Percentiles rank a stretch among this genome's conserved stretches.
phyloP scores from a whole-genome alignment of 35 echinoderm and acorn worm genomes.

The Ophioderma brevispina region DNA sequence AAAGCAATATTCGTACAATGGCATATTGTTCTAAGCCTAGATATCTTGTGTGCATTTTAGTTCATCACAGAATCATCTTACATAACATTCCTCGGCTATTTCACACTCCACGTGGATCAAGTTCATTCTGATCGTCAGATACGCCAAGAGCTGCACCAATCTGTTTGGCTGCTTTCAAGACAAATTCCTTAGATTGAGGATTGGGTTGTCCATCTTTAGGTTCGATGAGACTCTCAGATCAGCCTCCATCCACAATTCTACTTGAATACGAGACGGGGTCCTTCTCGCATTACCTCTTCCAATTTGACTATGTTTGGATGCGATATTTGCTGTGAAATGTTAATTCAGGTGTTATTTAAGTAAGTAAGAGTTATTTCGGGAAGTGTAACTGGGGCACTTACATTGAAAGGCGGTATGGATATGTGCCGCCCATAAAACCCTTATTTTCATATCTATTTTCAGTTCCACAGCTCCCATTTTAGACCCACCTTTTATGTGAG shows the following conservation, averaged over 20 bases:
- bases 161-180: conserved; percentile 13
- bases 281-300: conserved; percentile 30
- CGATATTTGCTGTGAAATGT: conserved; percentile 8
- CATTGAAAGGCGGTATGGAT: too few relatives aligned
- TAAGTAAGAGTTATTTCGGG: too few relatives aligned
- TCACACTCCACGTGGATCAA: conserved; percentile 34
- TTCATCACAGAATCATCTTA: too few relatives aligned
- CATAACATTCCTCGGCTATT: conserved; percentile 21
- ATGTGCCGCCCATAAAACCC: too few relatives aligned
- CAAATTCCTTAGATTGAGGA: conserved; percentile 37
- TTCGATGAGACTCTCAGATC: conserved; percentile 8
- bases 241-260: conserved; percentile 28
- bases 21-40: too few relatives aligned
- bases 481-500: too few relatives aligned
- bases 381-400: too few relatives aligned
- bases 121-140: conserved; percentile 12
- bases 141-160: conserved; percentile 25
- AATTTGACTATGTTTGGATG: conserved; percentile 50
- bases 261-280: conserved; percentile 8
- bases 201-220: conserved; percentile 13
- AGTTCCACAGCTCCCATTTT: too few relatives aligned
- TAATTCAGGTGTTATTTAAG: too few relatives aligned
- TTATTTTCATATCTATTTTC: too few relatives aligned
- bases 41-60: too few relatives aligned
- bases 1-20: too few relatives aligned